These are phyloP conservation scores for Erinaceus europaeus DNA, from an alignment of 2,113 vertebrate species.

Conservation along the genomic window DNA sequence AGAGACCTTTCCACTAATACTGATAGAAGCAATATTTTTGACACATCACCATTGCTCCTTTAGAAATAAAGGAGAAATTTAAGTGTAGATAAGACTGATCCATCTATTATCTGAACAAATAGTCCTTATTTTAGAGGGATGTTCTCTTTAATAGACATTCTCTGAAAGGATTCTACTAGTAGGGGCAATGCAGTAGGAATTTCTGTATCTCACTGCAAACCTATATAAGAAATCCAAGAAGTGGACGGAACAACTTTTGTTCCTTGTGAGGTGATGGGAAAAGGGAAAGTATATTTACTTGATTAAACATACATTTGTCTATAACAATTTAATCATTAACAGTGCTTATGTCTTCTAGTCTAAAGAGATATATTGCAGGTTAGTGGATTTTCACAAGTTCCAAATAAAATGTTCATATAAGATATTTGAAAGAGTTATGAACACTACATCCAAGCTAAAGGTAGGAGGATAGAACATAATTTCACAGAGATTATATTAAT, in stretches of 20 bases:
- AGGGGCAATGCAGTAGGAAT: background rate
- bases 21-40: background rate
- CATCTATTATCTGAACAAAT: background rate
- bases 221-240: background rate
- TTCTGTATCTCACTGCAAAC: background rate
- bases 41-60: background rate
- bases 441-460: background rate
- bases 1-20: no score
- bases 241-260: background rate
- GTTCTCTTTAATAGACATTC: background rate
- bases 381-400: no score
- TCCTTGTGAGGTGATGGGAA: background rate
- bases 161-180: background rate
- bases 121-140: background rate
- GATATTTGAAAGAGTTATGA: background rate
- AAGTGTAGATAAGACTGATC: background rate
- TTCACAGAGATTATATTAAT: background rate
- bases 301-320: background rate
- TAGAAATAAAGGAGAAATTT: background rate
- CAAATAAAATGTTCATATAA: no score
- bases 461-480: background rate
- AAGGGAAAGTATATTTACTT: background rate
- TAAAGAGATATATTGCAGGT: no score
- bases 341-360: background rate
- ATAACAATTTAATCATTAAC: background rate